Conservation (phyloP, 2,888 invertebrate genomes). For the Dione juno region DNA sequence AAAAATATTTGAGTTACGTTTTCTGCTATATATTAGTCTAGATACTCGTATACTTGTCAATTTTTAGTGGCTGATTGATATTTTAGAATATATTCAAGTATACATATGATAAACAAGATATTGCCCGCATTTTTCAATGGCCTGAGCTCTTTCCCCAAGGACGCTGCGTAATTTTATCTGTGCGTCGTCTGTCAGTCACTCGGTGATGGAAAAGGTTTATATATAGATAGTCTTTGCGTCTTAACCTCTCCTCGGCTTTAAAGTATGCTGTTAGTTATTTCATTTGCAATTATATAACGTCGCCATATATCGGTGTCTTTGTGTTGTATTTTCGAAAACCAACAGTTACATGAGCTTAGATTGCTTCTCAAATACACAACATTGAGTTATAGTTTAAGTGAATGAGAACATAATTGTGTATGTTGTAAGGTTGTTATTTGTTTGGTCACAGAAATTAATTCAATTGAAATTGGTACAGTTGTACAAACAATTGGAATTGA, state of each 20-base stretch:
- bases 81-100: too few relatives aligned
- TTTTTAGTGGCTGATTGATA: too few relatives aligned
- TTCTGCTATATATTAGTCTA: too few relatives aligned
- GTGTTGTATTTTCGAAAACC: conserved; percentile 28
- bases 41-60: too few relatives aligned
- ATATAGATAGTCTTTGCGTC: too few relatives aligned
- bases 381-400: conserved; percentile 6
- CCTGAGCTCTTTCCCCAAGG: too few relatives aligned
- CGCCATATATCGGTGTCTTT: conserved; percentile 10
- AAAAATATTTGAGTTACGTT: too few relatives aligned
- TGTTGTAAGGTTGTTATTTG: conserved; percentile 19
- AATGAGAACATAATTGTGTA: conserved; percentile 25
- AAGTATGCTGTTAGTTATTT: background rate
- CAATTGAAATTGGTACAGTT: conserved; percentile 36
- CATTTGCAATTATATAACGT: conserved; percentile 20
- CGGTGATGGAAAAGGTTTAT: too few relatives aligned
- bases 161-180: too few relatives aligned
- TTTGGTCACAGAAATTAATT: conserved; percentile 23
- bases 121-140: too few relatives aligned
- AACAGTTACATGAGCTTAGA: conserved; percentile 30
- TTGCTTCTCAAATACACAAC: conserved; percentile 35
- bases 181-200: too few relatives aligned
- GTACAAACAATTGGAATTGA: conserved; percentile 39
- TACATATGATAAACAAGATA: too few relatives aligned
- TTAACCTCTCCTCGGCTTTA: background rate